Evolutionary conservation across 2,113 vertebrate genomes (phyloP), one percentile per base, ranked within the genome.

Genomic region (Anarrhichthys ocellatus): DNA sequence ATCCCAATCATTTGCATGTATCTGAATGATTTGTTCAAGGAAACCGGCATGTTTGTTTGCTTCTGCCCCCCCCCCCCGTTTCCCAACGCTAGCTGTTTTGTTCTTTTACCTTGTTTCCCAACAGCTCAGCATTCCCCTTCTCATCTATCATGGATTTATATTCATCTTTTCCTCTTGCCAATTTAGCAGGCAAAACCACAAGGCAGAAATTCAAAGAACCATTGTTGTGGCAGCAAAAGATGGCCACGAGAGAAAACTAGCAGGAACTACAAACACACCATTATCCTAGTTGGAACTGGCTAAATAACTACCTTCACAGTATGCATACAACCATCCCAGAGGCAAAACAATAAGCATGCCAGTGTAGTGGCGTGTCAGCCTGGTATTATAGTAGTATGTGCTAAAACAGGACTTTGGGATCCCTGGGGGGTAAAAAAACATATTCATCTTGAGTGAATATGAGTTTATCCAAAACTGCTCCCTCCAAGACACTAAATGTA

Each of bases 291-390:
- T 38, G 54, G 34, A 76, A 59, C 70, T 17, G 72, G 56, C 77
- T 86, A 91, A 91, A 92, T 81, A n/a, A 88, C 79, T 85, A 85
- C 83, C 82, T 88, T 83, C 73, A 40, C 68, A 77, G 36, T 67
- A 38, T 20, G 32, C 76, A 84, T 67, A 84, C 61, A 67, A 29
- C 40, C 76, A 75, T 64, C 78, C 71, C 73, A 79, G 48, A 79
- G 56, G 76, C 63, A 81, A 69, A 78, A 83, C 82, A 84, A 61
- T 46, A 72, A 67, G 64, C 59, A 73, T 1, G 22, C 42, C 66
- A 84, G 63, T 66, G 65, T 56, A 73, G 73, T 67, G 72, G 54
- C 64, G 69, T 44, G 66, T 50, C 36, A 42, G 32, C 10, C 36
- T 56, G 46, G 52, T 64, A 50, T 27, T 64, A 50, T 27, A 46